phyloP scores from a whole-genome alignment of 2,113 vertebrate species.

The Plecturocebus donacophilus region DNA sequence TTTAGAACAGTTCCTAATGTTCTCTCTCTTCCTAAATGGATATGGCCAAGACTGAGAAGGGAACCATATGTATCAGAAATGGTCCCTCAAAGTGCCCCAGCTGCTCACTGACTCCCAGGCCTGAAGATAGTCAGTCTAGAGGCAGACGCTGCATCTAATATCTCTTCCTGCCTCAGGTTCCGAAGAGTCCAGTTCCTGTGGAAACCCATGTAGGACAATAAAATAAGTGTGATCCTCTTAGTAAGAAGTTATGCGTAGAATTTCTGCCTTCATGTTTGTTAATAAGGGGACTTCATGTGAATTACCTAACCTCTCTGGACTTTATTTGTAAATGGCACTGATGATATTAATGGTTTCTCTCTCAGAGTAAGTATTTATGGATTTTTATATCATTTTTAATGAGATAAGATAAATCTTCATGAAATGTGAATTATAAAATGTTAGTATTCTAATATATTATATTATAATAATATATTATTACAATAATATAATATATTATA shows the following conservation, averaged over 20 bases:
- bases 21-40: not conserved
- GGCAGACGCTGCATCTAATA: not conserved
- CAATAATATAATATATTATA: too few species aligned
- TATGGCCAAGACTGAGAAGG: not conserved
- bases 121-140: not conserved
- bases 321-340: not conserved
- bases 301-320: not conserved
- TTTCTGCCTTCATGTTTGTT: not conserved
- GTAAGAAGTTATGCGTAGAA: not conserved
- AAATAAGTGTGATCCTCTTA: not conserved
- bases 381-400: not conserved
- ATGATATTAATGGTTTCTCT: fast-evolving
- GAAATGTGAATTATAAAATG: not conserved
- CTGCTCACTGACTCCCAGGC: not conserved
- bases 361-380: not conserved
- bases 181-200: not conserved
- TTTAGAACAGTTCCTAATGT: not conserved
- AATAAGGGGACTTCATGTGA: not conserved
- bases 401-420: not conserved
- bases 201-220: not conserved
- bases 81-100: not conserved
- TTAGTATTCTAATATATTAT: not conserved
- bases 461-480: too few species aligned
- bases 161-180: not conserved
- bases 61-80: not conserved